Evolutionary conservation across 2,888 invertebrate species (phyloP), one percentile per base, ranked within the genome.

Genomic region (Odontocerum albicorne): DNA sequence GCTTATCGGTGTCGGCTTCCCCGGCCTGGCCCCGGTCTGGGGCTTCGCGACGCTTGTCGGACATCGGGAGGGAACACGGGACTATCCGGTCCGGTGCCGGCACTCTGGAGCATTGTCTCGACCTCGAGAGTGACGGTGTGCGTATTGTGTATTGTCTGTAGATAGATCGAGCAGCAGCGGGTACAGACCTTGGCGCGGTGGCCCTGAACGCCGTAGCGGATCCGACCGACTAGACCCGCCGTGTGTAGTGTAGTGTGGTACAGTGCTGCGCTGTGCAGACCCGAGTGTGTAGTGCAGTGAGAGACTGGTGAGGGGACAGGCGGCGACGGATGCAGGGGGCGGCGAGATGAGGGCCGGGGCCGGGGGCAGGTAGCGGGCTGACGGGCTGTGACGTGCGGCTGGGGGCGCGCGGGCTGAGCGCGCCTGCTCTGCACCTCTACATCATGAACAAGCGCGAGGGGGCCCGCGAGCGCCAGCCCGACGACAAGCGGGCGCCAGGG

Each of bases 391-490:
- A 73, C 74, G 73, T 63, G 62, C 63, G 74, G 67, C 68, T 68
- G 66, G 65, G 76, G 73, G 77, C 72, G 66, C 60, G 64, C 68
- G 75, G 73, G 72, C 67, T 66, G 66, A 61, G 66, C 54, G 74
- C 77, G 75, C 72, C 75, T 73, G 73, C 75, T 67, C 65, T 67
- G 69, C 67, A 69, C 66, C 68, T 70, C 70, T 54, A 68, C 73
- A 77, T 72, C 73, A 77, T 78, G 78, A 77, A 77, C 71, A 77
- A 76, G 68, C 73, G 76, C 64, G 77, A 77, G 63, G 72, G 72
- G 69, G 76, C 68, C 70, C 75, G 77, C 69, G 78, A 77, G 71
- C 76, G 77, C 68, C 76, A 77, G 67, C 76, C 73, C 66, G 77
- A 78, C 67, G 77, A 77, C 59, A 79, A 79, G 70, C 72, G 76